Percentiles rank a stretch among this genome's conserved stretches.
Evolutionary conservation across 2,888 invertebrate species (phyloP).

Genomic region (Stictocephala bisonia): DNA sequence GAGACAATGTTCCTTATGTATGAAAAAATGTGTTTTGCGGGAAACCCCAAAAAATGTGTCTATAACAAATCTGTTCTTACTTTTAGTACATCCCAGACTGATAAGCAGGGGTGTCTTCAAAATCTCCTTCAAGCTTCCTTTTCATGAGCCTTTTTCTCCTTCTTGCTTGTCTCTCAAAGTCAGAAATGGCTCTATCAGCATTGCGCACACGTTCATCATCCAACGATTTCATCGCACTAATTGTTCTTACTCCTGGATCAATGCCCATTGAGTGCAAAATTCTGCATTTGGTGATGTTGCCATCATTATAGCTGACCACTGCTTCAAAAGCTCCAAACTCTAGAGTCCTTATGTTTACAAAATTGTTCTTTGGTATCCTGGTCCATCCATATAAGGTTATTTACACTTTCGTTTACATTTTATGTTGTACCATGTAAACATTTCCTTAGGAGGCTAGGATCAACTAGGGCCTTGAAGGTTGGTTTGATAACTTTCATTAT

Average conservation of each 20-base stretch:
- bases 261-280: constrained; percentile 10
- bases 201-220: constrained; percentile 13
- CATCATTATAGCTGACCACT: constrained; percentile 29
- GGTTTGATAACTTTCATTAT: constrained; percentile 10
- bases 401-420: constrained; percentile 28
- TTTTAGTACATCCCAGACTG: constrained; percentile 28
- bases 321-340: constrained; percentile 23
- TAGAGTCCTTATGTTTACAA: constrained; percentile 8
- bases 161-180: constrained; percentile 21
- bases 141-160: constrained; percentile 23
- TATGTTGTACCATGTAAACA: constrained; percentile 28
- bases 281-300: constrained; percentile 9
- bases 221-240: constrained; percentile 6
- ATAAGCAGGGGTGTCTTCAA: constrained; percentile 28
- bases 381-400: constrained; percentile 33
- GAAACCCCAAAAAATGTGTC: constrained; percentile 2
- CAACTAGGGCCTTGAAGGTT: neutral
- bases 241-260: constrained; percentile 1
- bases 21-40: no score
- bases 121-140: constrained; percentile 14
- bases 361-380: neutral
- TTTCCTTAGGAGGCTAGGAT: neutral
- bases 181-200: constrained; percentile 7
- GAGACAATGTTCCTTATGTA: no score
- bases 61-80: neutral